Conservation (phyloP, 1,140 invertebrate genomes). For the Aphelenchoides besseyi region DNA sequence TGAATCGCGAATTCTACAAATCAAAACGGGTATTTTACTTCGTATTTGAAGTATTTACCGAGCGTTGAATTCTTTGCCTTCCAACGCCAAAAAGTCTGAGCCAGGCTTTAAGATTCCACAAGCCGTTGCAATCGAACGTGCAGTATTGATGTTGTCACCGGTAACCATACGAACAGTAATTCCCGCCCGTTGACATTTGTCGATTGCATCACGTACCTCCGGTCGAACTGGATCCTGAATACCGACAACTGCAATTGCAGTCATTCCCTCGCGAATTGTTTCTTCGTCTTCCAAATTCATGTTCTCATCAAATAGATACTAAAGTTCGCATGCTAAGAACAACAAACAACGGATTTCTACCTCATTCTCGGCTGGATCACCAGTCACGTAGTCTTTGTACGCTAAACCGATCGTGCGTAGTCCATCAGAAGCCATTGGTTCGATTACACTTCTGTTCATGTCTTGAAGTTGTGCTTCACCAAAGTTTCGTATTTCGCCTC, state of each 20-base stretch:
- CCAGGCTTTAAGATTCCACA: slow-evolving; percentile 62
- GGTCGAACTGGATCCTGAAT: slow-evolving; percentile 63
- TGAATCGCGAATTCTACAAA: slow-evolving; percentile 73
- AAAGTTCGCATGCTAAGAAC: not conserved
- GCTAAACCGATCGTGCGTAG: slow-evolving; percentile 69
- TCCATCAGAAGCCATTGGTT: slow-evolving; percentile 97
- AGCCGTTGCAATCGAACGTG: slow-evolving; percentile 61
- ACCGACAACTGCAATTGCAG: slow-evolving; percentile 59
- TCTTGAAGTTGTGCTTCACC: slow-evolving; percentile 84
- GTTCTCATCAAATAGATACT: slow-evolving; percentile 34
- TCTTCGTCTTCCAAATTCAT: slow-evolving; percentile 63
- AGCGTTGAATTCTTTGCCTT: slow-evolving; percentile 96
- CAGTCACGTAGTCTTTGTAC: slow-evolving; percentile 79
- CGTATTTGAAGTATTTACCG: slow-evolving; percentile 64
- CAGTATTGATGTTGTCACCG: slow-evolving; percentile 63
- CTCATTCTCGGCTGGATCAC: slow-evolving; percentile 67
- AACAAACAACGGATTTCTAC: slow-evolving; percentile 24
- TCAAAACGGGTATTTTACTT: no score
- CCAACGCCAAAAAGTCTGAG: slow-evolving; percentile 79
- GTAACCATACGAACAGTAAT: slow-evolving; percentile 64
- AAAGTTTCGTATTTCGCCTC: slow-evolving; percentile 74
- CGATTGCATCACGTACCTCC: slow-evolving; percentile 61
- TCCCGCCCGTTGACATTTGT: slow-evolving; percentile 63
- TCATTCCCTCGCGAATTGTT: slow-evolving; percentile 56
- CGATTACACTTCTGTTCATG: slow-evolving; percentile 87